A percentile compares a stretch with the other conserved stretches of the same genome.
phyloP scores from a whole-genome alignment of 2,797 vertebrate genomes.

The Sylvia borin region DNA sequence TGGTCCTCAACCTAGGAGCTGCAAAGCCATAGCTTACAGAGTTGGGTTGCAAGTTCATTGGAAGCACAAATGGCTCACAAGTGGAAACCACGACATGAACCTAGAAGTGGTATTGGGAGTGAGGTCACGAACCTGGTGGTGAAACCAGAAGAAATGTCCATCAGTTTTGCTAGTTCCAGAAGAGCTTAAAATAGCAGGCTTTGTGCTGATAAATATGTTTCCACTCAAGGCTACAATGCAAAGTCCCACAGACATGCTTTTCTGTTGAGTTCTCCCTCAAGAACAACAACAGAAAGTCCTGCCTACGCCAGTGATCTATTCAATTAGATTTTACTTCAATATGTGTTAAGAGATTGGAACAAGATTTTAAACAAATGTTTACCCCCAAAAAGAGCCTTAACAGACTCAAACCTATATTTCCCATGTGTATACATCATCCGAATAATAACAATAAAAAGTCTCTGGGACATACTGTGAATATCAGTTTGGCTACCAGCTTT shows the following conservation, averaged over 20 bases:
- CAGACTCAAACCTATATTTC: background rate
- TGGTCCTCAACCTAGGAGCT: background rate
- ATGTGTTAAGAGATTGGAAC: constrained; percentile 52
- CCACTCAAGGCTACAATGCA: constrained; percentile 11
- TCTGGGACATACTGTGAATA: background rate
- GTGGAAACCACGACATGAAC: background rate
- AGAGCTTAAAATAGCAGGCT: background rate
- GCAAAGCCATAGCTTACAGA: background rate
- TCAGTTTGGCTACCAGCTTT: constrained; percentile 29
- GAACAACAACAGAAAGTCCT: constrained; percentile 24
- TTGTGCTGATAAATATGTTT: constrained; percentile 27
- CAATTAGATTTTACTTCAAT: constrained; percentile 58
- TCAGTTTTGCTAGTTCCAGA: background rate
- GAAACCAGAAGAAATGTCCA: background rate
- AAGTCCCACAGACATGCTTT: background rate
- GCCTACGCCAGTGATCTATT: constrained; percentile 5
- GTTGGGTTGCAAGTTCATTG: background rate
- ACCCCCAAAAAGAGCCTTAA: background rate
- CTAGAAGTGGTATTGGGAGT: background rate
- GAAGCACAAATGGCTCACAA: background rate
- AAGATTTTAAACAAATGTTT: constrained; percentile 45
- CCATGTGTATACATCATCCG: background rate
- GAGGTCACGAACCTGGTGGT: background rate
- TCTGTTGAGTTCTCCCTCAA: constrained; percentile 37
- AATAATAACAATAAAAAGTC: constrained; percentile 5